Evolutionary conservation across 1,140 invertebrate genomes (phyloP).

Genomic region (Bilobella aurantiaca): DNA sequence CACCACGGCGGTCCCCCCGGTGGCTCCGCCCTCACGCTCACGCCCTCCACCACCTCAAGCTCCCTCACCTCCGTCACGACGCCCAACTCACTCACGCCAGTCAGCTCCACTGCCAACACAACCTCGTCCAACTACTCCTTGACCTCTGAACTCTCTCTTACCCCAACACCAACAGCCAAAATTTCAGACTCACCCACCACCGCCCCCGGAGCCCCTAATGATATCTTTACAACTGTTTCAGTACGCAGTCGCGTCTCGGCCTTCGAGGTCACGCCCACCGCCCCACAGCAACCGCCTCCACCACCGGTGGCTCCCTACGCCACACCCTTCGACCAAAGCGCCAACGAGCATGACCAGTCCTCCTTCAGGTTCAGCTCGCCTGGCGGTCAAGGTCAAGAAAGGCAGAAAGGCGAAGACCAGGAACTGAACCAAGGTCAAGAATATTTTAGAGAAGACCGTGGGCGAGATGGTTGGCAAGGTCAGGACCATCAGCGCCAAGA

Average conservation of each 20-base stretch:
- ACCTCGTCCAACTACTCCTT: slow-evolving; percentile 32
- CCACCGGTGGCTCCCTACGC: too few species aligned
- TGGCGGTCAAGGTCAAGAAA: not conserved
- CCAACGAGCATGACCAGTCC: not conserved
- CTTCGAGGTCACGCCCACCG: slow-evolving; percentile 19
- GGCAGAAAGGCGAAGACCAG: not conserved
- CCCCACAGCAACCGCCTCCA: not conserved
- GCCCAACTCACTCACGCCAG: slow-evolving; percentile 32
- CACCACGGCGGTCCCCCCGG: not conserved
- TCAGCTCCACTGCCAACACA: slow-evolving; percentile 32
- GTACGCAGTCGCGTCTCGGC: slow-evolving; percentile 29
- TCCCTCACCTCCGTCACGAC: slow-evolving; percentile 35
- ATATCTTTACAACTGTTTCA: slow-evolving; percentile 28
- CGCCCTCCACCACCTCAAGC: slow-evolving; percentile 34
- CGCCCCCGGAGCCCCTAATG: slow-evolving; percentile 12
- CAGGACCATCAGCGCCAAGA: not conserved
- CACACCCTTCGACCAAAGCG: not conserved
- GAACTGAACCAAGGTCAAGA: not conserved
- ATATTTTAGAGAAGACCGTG: too few species aligned
- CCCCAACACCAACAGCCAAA: slow-evolving; percentile 19
- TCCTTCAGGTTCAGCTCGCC: not conserved
- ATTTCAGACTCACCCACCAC: slow-evolving; percentile 2
- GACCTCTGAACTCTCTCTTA: slow-evolving; percentile 33
- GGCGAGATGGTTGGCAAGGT: too few species aligned
- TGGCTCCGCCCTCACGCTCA: slow-evolving; percentile 28